Conservation (phyloP, 2,797 vertebrate species). For the Meriones psammophilus region DNA sequence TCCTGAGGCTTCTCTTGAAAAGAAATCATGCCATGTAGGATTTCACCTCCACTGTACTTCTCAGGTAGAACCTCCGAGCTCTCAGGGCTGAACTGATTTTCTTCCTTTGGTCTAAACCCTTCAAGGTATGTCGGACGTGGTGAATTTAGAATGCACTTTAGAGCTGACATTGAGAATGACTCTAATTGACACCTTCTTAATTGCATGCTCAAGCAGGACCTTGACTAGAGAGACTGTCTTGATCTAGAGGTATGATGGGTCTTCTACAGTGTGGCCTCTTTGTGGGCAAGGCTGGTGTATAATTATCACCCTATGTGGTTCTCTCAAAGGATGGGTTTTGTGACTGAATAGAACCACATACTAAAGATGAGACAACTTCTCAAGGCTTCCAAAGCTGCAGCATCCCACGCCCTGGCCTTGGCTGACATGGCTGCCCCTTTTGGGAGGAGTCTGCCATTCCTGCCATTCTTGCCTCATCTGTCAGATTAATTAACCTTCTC, state of each 20-base stretch:
- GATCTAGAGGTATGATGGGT: background rate
- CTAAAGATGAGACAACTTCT: no score
- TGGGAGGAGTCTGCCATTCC: background rate
- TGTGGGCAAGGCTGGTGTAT: background rate
- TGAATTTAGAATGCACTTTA: background rate
- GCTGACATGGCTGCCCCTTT: accelerated
- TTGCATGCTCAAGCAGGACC: background rate
- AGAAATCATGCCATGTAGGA: background rate
- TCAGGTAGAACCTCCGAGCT: background rate
- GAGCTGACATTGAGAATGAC: background rate
- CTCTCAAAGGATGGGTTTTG: background rate
- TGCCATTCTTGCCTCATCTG: background rate
- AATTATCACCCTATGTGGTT: background rate
- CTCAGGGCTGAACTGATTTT: background rate
- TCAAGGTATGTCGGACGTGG: background rate
- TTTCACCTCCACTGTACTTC: background rate
- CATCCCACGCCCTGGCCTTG: background rate
- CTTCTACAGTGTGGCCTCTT: background rate
- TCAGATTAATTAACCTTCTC: background rate
- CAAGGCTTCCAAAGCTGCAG: background rate
- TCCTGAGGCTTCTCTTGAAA: background rate
- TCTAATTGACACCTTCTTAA: background rate
- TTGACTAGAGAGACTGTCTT: background rate
- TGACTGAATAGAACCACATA: background rate
- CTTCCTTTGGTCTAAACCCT: background rate